Conservation (phyloP, 1,140 invertebrate species). For the Adelges cooleyi region DNA sequence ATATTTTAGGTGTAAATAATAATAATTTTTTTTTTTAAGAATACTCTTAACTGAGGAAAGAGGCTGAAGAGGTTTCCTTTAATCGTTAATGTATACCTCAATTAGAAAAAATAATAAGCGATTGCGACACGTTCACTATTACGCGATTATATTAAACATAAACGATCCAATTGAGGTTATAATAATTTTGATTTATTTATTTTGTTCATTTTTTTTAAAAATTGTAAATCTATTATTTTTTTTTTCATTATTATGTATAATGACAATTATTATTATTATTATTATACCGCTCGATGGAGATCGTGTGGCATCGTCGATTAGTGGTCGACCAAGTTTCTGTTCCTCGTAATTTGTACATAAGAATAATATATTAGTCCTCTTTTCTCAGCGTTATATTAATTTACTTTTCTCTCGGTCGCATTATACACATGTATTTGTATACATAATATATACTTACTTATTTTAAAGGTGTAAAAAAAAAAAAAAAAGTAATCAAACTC, state of each 20-base stretch:
- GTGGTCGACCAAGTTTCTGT: constrained; percentile 22
- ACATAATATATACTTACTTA: no score
- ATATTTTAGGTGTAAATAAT: constrained; percentile 24
- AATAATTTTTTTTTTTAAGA: constrained; percentile 26
- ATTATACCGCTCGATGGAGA: constrained; percentile 6
- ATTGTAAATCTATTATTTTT: no score
- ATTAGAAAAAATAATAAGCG: constrained; percentile 19
- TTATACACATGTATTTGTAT: no score
- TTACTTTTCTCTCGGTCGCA: background rate
- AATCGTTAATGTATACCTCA: constrained; percentile 24
- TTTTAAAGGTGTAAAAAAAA: no score
- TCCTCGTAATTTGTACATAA: constrained; percentile 26
- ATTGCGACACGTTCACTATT: background rate
- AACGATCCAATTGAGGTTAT: background rate
- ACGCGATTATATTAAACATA: background rate
- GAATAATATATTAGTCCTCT: constrained; percentile 26
- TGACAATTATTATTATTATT: constrained; percentile 2
- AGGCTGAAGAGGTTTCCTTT: constrained; percentile 12
- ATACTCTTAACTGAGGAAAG: constrained; percentile 16
- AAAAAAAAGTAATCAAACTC: constrained; percentile 19
- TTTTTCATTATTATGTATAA: no score
- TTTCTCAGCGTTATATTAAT: constrained; percentile 18
- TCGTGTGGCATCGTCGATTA: background rate
- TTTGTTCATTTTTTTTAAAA: background rate
- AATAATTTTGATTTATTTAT: constrained; percentile 16